Percentiles rank a stretch among this genome's conserved stretches.
These are phyloP conservation scores for Garrulus glandarius DNA, from an alignment of 2,797 vertebrate species.

Conservation along the genomic window DNA sequence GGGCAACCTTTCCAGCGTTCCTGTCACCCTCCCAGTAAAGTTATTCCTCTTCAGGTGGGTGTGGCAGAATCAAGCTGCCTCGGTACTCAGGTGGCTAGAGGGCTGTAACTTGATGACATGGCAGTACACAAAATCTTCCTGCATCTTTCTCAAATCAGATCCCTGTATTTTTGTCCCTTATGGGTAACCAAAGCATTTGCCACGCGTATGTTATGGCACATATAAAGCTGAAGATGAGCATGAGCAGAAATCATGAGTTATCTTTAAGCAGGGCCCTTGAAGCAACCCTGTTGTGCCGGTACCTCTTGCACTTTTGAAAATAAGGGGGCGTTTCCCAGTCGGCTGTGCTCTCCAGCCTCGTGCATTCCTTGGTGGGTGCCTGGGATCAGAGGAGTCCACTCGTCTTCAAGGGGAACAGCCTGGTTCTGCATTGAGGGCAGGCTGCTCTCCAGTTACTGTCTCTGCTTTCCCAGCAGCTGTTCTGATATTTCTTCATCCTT, in stretches of 20 bases:
- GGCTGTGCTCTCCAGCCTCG: not conserved
- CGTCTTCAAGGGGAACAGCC: not conserved
- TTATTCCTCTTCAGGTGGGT: not conserved
- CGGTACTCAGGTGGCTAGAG: not conserved
- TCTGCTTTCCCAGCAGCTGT: not conserved
- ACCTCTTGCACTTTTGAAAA: not conserved
- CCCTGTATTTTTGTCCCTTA: not conserved
- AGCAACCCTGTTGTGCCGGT: accelerated
- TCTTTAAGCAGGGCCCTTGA: not conserved
- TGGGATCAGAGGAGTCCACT: not conserved
- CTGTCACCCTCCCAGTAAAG: not conserved
- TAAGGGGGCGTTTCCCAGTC: accelerated
- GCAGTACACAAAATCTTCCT: not conserved
- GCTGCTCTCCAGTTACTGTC: not conserved
- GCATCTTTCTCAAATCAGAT: not conserved
- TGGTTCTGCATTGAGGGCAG: not conserved
- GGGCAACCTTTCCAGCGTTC: not conserved
- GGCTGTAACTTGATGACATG: not conserved
- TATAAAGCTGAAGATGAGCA: not conserved
- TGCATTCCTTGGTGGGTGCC: accelerated
- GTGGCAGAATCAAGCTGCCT: not conserved
- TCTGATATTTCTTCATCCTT: not conserved
- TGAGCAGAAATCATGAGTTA: not conserved
- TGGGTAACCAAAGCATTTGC: not conserved
- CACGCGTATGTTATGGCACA: not conserved